Evolutionary conservation across 1,140 invertebrate species (phyloP).

Genomic region (Acarapis woodi): DNA sequence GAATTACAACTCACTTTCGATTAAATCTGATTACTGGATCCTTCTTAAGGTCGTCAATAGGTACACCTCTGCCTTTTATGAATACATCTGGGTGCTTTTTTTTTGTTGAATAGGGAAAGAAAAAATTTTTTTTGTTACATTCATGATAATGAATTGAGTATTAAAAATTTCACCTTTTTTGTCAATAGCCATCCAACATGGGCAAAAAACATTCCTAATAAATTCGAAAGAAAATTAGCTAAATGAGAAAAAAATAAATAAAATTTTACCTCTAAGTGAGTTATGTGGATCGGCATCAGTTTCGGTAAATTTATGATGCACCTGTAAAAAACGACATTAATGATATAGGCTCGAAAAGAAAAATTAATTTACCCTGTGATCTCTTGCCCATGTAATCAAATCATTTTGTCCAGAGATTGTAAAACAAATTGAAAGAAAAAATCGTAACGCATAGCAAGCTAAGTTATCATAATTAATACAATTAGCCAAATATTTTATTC

Average conservation of each 20-base stretch:
- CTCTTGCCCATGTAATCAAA: conserved; percentile 68
- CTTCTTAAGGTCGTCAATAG: conserved; percentile 52
- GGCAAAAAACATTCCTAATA: conserved; percentile 90
- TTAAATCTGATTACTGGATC: conserved; percentile 64
- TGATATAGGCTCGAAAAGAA: no score
- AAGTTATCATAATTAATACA: no score
- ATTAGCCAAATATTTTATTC: no score
- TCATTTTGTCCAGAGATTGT: conserved; percentile 70
- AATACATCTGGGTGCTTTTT: conserved; percentile 67
- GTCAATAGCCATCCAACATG: conserved; percentile 79
- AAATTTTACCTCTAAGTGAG: conserved; percentile 48
- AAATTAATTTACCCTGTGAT: conserved; percentile 88
- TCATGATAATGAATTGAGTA: no score
- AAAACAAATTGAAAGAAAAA: conserved; percentile 46
- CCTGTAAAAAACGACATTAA: no score
- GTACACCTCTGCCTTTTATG: conserved; percentile 50
- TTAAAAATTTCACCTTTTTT: no score
- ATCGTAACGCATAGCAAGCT: conserved; percentile 48
- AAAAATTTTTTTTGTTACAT: no score
- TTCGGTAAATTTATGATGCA: conserved; percentile 87
- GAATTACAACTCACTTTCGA: no score
- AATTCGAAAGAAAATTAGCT: no score
- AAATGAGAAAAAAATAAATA: no score
- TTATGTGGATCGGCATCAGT: conserved; percentile 90
- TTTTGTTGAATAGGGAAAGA: no score